phyloP scores from a whole-genome alignment of 1,140 invertebrate genomes.

The Adelges cooleyi region DNA sequence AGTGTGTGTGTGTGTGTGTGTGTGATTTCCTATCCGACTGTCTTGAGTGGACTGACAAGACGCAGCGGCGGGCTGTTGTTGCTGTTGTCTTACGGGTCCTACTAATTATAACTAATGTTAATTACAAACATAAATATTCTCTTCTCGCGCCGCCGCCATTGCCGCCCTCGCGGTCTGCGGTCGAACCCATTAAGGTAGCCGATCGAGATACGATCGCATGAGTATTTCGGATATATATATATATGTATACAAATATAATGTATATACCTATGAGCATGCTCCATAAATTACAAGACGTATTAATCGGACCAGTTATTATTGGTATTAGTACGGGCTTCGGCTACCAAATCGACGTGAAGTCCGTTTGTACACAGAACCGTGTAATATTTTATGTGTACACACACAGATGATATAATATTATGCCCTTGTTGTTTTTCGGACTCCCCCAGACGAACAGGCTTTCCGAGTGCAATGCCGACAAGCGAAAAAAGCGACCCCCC shows the following conservation, averaged over 20 bases:
- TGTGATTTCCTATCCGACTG: neutral
- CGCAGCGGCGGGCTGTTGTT: neutral
- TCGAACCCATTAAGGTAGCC: neutral
- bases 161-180: neutral
- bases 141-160: neutral
- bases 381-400: no score
- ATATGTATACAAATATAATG: neutral
- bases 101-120: conserved; percentile 22
- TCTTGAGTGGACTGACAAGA: neutral
- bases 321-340: neutral
- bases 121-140: conserved; percentile 27
- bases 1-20: neutral
- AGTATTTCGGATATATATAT: neutral
- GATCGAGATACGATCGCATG: neutral
- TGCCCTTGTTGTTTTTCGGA: no score
- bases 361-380: no score
- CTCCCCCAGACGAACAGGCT: no score
- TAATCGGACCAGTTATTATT: neutral
- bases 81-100: conserved; percentile 1
- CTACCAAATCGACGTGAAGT: no score
- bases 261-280: neutral
- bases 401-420: no score
- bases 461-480: no score
- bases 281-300: neutral
- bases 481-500: no score